Base-by-base conservation (phyloP, 2,888 invertebrate species). In the Ophion slaviceki region DNA sequence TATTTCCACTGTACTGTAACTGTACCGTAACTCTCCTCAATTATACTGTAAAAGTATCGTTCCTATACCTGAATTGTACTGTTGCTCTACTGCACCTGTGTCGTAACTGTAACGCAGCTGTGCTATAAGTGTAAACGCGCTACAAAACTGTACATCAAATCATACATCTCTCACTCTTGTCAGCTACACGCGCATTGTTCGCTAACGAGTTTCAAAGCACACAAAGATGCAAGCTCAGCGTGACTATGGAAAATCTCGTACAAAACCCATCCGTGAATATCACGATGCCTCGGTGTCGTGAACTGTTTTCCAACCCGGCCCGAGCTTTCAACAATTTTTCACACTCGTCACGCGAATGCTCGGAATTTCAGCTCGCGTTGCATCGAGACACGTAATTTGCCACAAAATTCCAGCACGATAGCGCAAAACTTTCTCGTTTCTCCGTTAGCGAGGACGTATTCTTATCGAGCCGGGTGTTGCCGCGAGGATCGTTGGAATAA, bases 261-360 rank as follows among this genome's bases (percentile, higher is more conserved):
- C 47, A 14, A 47, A 47, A 14, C 47, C 11, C 47, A 47, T 47
- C 3, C 32, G 20, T 20, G 32, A 32, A 32, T 32, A 32, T 32
- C 32, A 32, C 32, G 32, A 32, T 32, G 32, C 32, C 32, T 32
- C 32, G 32, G 32, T 32, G 32, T 32, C 32, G 32, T 32, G 2
- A 32, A n/a, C 28, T 28, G 14, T 6, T 8, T 62, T 62, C 14
- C 10, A 6, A 1, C 24, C 17, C 2, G 1, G 64, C 67, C 3
- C 7, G 17, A n/a, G 67, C n/a, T 67, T 36, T n/a, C 17, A 68
- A 24, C 1, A 68, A 68, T 47, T 47, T 47, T 45, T 40, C 24
- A 68, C 68, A 62, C 59, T 72, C 36, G 20, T 72, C 24, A 36
- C 72, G 32, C 72, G 10, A 59, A n/a, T 24, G 7, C 32, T 36